Base-by-base conservation (phyloP, 1,140 invertebrate species). In the Cryptotermes secundus region DNA sequence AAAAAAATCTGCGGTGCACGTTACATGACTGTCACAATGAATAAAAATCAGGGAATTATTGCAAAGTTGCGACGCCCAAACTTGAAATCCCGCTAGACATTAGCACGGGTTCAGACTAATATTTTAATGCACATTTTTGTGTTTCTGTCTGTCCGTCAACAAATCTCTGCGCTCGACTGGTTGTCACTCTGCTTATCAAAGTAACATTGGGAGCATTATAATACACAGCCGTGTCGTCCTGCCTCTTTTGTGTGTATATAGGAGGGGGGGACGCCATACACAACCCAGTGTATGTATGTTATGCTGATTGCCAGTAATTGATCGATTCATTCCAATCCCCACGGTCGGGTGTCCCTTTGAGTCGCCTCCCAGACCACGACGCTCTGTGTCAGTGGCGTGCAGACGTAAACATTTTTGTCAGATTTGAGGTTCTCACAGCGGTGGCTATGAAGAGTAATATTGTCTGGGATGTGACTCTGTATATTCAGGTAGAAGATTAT, bases 141-240 rank as follows among this genome's bases (percentile, higher is more conserved):
- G 59, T 72, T 72, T 72, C 2, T 31, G 59, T n/a, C 59, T 72
- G 59, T 72, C 59, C 59, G 59, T 72, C 59, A 72, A 72, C 59
- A 72, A 72, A 72, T 72, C 59, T 72, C 26, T 72, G 59, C 59
- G 59, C 59, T 1, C 26, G 59, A 72, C 59, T 72, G 59, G 26
- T 72, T 72, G 59, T 72, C 59, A 72, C 59, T 72, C 59, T 72
- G 59, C 59, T 72, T 72, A 72, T 72, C 59, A 72, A 72, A 72
- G 59, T 72, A 72, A 72, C 59, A 31, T 72, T 31, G 59, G 59
- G 38, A 26, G 59, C 59, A 31, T 72, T 72, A 31, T 31, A 72
- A 72, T 72, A 72, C 26, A 72, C 59, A 72, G n/a, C 59, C n/a
- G 59, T 72, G 59, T 31, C 59, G 59, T 31, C 12, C 53, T 59